phyloP scores from a whole-genome alignment of 64 coral and sea anemone species.

The Montipora sp. region DNA sequence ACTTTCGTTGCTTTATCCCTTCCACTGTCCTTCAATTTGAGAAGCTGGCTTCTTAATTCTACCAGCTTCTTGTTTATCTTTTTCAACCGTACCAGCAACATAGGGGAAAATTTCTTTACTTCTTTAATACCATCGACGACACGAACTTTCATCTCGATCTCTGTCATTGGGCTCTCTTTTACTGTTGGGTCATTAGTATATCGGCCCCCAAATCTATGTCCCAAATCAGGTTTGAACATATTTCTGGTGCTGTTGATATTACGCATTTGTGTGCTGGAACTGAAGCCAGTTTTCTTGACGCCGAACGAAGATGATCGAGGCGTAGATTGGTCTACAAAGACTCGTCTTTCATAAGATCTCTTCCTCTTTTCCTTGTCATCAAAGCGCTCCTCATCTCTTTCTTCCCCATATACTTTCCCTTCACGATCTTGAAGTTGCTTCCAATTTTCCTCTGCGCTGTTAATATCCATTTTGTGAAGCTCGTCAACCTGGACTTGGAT shows the following conservation, averaged over 20 bases:
- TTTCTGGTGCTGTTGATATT: background rate
- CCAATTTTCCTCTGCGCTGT: background rate
- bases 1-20: background rate
- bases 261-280: background rate
- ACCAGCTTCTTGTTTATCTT: conserved; percentile 34
- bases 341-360: background rate
- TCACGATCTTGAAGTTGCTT: background rate
- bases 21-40: background rate
- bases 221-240: background rate
- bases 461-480: background rate
- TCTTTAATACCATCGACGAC: background rate
- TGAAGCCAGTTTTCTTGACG: background rate
- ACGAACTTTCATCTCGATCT: background rate
- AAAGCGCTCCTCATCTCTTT: background rate
- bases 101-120: background rate
- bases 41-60: background rate
- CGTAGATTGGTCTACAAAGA: background rate
- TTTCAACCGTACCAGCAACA: background rate
- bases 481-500: background rate
- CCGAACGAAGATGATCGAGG: background rate
- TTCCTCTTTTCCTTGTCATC: background rate
- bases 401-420: background rate
- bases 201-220: too few relatives aligned
- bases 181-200: background rate
- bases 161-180: background rate